These are phyloP conservation scores for Cuniculus paca DNA, from an alignment of 2,797 vertebrate species.

Conservation along the genomic window DNA sequence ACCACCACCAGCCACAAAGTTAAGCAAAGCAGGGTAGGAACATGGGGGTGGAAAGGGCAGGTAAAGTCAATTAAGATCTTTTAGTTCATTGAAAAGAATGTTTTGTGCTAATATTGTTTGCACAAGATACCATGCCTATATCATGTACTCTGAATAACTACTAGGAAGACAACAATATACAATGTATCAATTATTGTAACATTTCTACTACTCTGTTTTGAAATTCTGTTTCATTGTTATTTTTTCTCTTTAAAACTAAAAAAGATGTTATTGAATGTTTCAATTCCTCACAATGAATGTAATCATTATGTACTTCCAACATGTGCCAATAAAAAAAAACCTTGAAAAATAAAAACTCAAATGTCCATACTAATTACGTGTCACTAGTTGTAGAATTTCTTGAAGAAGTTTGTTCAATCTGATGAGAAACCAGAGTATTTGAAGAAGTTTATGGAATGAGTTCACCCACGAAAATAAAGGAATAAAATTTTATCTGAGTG, in stretches of 20 bases:
- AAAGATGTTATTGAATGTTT: background rate
- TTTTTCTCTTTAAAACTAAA: no score
- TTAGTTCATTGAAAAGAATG: no score
- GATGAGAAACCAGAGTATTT: background rate
- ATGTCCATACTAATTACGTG: background rate
- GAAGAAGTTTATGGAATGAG: background rate
- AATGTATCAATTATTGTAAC: no score
- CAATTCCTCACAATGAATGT: background rate
- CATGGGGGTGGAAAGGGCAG: background rate
- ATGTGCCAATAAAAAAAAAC: background rate
- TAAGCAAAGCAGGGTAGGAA: background rate
- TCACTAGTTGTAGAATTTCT: background rate
- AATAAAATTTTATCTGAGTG: background rate
- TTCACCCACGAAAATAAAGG: background rate
- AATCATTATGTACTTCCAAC: background rate
- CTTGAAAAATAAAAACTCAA: background rate
- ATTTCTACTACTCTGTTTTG: no score
- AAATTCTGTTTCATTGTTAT: no score
- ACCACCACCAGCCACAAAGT: background rate
- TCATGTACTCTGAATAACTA: no score
- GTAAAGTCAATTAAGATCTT: background rate
- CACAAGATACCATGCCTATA: no score
- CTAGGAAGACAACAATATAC: no score
- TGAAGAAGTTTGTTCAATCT: background rate
- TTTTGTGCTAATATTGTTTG: no score